Percentiles rank a stretch among this genome's conserved stretches.
These are phyloP conservation scores for Pomacea maculata DNA, from an alignment of 1,140 invertebrate genomes.

Conservation along the genomic window DNA sequence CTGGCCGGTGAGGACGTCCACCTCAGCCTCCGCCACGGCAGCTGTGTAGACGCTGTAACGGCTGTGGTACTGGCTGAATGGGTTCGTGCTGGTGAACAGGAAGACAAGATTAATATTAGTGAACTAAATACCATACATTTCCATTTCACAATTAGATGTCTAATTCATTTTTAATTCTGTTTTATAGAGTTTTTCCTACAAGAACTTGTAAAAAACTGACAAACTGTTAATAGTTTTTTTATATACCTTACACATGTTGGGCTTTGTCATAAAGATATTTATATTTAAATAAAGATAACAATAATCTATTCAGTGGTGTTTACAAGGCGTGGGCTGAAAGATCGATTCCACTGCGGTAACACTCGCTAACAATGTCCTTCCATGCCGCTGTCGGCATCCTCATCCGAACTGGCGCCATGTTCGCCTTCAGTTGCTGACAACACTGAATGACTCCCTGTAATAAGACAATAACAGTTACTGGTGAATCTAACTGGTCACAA, in stretches of 20 bases:
- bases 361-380: conserved; percentile 41
- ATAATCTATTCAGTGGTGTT: background rate
- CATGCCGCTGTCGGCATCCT: conserved; percentile 46
- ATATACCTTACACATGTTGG: no score
- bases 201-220: no score
- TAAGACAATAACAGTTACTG: background rate
- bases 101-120: no score
- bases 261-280: no score
- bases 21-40: conserved; percentile 48
- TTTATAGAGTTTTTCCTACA: no score
- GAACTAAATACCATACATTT: no score
- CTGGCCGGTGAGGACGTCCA: conserved; percentile 58
- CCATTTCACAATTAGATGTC: no score
- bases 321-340: conserved; percentile 40
- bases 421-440: conserved; percentile 39
- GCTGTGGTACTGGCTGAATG: conserved; percentile 19
- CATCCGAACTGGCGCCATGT: conserved; percentile 50
- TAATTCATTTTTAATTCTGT: no score
- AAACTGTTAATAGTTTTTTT: no score
- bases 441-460: conserved; percentile 46
- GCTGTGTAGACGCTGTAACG: conserved; percentile 53
- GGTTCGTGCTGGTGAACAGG: conserved; percentile 28
- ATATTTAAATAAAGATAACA: no score
- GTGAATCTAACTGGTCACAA: no score
- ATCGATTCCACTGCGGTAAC: conserved; percentile 36